These are phyloP conservation scores for Mesitornis unicolor DNA, from an alignment of 2,113 vertebrate genomes.

Conservation along the genomic window DNA sequence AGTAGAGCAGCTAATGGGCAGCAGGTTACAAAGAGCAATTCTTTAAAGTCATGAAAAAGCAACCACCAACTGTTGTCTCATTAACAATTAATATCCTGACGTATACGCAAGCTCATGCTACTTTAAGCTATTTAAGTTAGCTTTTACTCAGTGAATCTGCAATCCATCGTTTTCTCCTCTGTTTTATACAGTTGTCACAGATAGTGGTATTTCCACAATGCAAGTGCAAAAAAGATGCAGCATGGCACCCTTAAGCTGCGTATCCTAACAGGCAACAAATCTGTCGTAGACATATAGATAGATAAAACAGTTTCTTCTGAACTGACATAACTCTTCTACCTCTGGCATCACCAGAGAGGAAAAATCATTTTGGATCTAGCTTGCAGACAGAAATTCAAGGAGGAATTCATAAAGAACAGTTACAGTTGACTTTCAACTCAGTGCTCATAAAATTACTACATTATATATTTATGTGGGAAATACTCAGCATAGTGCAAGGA, in stretches of 20 bases:
- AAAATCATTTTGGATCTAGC: not conserved
- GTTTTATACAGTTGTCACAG: not conserved
- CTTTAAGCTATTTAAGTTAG: not conserved
- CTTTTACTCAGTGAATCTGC: not conserved
- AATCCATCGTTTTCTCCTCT: not conserved
- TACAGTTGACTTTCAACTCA: not conserved
- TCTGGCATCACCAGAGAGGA: not conserved
- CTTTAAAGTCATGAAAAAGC: not conserved
- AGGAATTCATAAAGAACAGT: not conserved
- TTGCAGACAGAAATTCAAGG: not conserved
- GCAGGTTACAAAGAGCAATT: not conserved
- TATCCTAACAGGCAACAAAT: not conserved
- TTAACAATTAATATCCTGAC: not conserved
- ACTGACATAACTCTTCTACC: not conserved
- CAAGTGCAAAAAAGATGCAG: not conserved
- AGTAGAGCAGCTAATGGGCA: not conserved
- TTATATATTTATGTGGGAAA: not conserved
- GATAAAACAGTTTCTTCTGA: not conserved
- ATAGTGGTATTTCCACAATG: not conserved
- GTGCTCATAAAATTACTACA: not conserved
- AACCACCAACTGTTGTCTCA: not conserved
- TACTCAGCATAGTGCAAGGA: rapidly evolving
- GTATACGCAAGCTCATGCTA: rapidly evolving
- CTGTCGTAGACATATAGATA: not conserved
- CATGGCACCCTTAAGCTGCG: not conserved